Evolutionary conservation across 1,140 invertebrate species (phyloP).

Genomic region (Apis laboriosa): DNA sequence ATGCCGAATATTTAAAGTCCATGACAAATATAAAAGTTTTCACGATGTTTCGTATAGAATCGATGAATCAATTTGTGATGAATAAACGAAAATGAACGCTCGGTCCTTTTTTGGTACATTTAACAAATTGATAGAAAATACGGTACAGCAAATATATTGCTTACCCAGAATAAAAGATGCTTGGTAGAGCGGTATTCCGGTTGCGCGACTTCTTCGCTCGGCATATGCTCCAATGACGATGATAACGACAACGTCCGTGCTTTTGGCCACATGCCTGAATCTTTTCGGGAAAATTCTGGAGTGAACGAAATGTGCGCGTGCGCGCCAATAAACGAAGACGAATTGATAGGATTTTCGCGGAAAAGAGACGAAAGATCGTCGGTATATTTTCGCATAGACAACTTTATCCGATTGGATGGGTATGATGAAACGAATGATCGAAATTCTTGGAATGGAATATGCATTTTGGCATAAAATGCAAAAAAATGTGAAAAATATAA

Average conservation of each 20-base stretch:
- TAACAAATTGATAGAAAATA: slow-evolving; percentile 33
- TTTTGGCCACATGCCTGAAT: slow-evolving; percentile 43
- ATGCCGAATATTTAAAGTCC: neutral
- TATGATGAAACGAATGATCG: neutral
- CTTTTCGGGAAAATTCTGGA: slow-evolving; percentile 13
- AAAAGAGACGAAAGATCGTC: neutral
- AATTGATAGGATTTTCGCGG: slow-evolving; percentile 15
- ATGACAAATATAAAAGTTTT: neutral
- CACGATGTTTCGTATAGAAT: neutral
- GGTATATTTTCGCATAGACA: neutral
- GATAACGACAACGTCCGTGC: slow-evolving; percentile 37
- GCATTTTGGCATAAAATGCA: neutral
- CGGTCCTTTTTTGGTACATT: slow-evolving; percentile 21
- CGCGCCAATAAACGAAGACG: slow-evolving; percentile 22
- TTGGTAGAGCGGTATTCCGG: slow-evolving; percentile 23
- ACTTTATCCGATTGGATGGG: neutral
- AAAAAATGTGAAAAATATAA: neutral
- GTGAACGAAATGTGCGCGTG: slow-evolving; percentile 28
- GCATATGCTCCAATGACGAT: slow-evolving; percentile 42
- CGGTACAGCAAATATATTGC: slow-evolving; percentile 30
- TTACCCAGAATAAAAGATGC: slow-evolving; percentile 16
- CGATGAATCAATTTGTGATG: slow-evolving; percentile 3
- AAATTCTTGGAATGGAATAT: neutral
- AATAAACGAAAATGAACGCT: neutral
- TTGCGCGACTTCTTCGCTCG: slow-evolving; percentile 21